These are phyloP conservation scores for Eonycteris spelaea DNA, from an alignment of 2,113 vertebrate species.

Conservation along the genomic window DNA sequence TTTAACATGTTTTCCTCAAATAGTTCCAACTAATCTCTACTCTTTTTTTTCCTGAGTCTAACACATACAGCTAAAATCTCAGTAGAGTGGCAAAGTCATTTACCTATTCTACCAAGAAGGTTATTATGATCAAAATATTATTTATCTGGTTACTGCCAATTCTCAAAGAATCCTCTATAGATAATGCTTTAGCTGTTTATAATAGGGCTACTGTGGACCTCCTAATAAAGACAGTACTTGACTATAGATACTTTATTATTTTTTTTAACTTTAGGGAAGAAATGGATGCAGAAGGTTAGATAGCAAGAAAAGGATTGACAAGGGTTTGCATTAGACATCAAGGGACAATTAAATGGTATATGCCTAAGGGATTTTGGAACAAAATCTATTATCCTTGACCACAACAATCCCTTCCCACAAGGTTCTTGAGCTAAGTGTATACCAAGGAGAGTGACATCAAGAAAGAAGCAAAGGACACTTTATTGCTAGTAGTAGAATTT, in stretches of 20 bases:
- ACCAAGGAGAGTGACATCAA: slow-evolving; percentile 16
- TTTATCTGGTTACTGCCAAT: background rate
- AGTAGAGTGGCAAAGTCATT: background rate
- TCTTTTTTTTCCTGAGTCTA: background rate
- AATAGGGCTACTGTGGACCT: background rate
- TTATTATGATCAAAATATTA: background rate
- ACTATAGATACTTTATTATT: background rate
- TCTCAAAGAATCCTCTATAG: slow-evolving; percentile 32
- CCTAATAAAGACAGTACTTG: slow-evolving; percentile 19
- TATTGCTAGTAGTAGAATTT: background rate
- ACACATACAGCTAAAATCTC: background rate
- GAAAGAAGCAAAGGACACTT: background rate
- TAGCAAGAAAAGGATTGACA: background rate
- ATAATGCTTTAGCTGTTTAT: background rate
- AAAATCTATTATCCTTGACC: background rate
- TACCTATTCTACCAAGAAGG: background rate
- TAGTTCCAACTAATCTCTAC: background rate
- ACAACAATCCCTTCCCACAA: background rate
- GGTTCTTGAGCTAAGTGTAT: background rate
- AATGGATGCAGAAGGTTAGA: slow-evolving; percentile 14
- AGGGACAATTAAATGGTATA: background rate
- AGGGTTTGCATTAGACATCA: background rate
- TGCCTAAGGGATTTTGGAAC: background rate
- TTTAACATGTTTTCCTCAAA: slow-evolving; percentile 24
- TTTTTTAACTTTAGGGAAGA: slow-evolving; percentile 17